Evolutionary conservation across 2,113 vertebrate genomes (phyloP).

Genomic region (Rhinogobius similis): DNA sequence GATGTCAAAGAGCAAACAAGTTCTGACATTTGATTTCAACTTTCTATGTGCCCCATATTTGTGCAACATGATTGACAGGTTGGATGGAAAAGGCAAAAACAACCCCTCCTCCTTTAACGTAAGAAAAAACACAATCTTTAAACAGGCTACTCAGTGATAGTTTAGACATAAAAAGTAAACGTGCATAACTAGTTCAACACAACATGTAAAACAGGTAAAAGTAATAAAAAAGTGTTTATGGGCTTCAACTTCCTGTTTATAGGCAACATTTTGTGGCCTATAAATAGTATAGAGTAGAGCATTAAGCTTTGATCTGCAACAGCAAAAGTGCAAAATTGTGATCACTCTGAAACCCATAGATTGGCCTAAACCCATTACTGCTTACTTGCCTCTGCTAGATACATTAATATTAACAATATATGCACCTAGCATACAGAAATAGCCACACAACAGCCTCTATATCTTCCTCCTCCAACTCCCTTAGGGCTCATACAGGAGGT

Average conservation of each 20-base stretch:
- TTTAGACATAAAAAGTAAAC: not conserved
- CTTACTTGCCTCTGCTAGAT: not conserved
- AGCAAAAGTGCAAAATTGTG: not conserved
- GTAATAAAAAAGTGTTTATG: not conserved
- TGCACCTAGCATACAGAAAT: conserved; percentile 35
- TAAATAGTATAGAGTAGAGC: not conserved
- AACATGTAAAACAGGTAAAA: not conserved
- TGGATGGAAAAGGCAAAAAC: not conserved
- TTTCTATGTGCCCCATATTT: conserved; percentile 5
- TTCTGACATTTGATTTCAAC: conserved; percentile 4
- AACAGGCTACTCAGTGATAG: not conserved
- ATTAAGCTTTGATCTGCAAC: not conserved
- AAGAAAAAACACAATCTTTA: no score
- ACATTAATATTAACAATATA: conserved; percentile 15
- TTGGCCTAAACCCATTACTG: not conserved
- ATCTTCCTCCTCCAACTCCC: conserved; percentile 47
- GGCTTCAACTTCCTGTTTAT: not conserved
- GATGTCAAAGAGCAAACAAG: conserved; percentile 10
- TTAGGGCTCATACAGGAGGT: conserved; percentile 31
- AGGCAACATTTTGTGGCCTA: no score
- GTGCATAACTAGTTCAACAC: no score
- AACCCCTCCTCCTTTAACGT: not conserved
- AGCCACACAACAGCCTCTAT: conserved; percentile 36
- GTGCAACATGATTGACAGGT: conserved; percentile 3
- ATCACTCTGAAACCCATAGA: no score